Conservation (phyloP, 2,888 invertebrate genomes). For the Rhorus exstirpatorius region DNA sequence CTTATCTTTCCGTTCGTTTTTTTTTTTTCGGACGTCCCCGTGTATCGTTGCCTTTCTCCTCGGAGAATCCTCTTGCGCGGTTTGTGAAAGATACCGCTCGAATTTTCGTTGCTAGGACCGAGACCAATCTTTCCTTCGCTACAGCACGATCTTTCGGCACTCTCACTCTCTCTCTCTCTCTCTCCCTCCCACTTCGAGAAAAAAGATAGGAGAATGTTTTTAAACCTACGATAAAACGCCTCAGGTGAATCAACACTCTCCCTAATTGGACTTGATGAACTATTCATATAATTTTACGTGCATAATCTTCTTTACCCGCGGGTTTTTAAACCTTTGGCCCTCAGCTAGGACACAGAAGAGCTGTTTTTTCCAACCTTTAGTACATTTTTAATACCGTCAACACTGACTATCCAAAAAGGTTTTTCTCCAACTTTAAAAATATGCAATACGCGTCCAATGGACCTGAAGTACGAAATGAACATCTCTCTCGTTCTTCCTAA, state of each 20-base stretch:
- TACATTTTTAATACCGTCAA: too few species aligned
- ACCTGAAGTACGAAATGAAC: not conserved
- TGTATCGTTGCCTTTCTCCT: conserved; percentile 52
- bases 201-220: conserved; percentile 41
- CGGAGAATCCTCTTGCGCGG: conserved; percentile 69
- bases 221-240: conserved; percentile 44
- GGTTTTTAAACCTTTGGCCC: conserved; percentile 37
- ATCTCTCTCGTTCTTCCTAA: not conserved
- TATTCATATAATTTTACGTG: conserved; percentile 52
- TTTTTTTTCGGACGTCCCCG: conserved; percentile 51
- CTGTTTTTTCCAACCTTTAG: conserved; percentile 1
- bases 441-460: not conserved
- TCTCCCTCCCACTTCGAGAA: not conserved
- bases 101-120: conserved; percentile 68
- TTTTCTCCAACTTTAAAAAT: not conserved
- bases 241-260: conserved; percentile 64
- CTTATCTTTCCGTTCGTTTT: conserved; percentile 64
- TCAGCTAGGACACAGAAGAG: not conserved
- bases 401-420: not conserved
- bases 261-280: conserved; percentile 61
- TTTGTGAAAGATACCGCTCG: conserved; percentile 49
- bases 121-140: conserved; percentile 67
- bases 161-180: conserved; percentile 13
- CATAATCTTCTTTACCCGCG: conserved; percentile 39
- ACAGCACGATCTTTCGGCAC: conserved; percentile 39